Percentiles rank a stretch among this genome's conserved stretches.
Conservation (phyloP, 2,113 vertebrate genomes). For the Tamias sibiricus region DNA sequence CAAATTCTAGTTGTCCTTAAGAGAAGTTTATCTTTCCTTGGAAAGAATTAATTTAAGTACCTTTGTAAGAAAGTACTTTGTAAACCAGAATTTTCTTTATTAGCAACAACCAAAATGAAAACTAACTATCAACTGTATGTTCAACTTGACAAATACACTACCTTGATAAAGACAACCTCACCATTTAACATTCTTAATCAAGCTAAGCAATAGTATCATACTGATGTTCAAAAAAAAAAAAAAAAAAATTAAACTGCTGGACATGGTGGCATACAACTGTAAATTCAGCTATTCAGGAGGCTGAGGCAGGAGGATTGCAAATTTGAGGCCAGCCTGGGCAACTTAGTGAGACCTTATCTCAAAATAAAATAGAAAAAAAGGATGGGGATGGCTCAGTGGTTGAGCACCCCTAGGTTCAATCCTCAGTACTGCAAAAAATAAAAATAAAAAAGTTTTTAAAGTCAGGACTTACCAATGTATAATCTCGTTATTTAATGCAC, state of each 20-base stretch:
- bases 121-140: background rate
- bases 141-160: background rate
- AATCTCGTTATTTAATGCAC: conserved; percentile 36
- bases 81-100: background rate
- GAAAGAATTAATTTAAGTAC: conserved; percentile 14
- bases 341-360: no score
- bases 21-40: conserved; percentile 22
- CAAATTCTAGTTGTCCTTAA: conserved; percentile 16
- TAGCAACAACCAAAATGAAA: conserved; percentile 33
- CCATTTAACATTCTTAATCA: conserved; percentile 17
- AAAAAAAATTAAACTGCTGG: background rate
- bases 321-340: no score
- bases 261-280: no score
- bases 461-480: conserved; percentile 43
- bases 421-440: no score
- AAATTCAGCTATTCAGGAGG: no score
- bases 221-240: background rate
- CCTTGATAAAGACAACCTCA: background rate
- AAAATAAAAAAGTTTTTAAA: no score
- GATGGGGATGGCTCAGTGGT: no score
- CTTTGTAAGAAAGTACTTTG: conserved; percentile 23
- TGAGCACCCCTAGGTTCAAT: no score
- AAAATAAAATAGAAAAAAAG: no score
- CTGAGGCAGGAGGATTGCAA: no score
- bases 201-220: conserved; percentile 8